Conservation (phyloP, 2,888 invertebrate genomes). For the Eulithis testata region DNA sequence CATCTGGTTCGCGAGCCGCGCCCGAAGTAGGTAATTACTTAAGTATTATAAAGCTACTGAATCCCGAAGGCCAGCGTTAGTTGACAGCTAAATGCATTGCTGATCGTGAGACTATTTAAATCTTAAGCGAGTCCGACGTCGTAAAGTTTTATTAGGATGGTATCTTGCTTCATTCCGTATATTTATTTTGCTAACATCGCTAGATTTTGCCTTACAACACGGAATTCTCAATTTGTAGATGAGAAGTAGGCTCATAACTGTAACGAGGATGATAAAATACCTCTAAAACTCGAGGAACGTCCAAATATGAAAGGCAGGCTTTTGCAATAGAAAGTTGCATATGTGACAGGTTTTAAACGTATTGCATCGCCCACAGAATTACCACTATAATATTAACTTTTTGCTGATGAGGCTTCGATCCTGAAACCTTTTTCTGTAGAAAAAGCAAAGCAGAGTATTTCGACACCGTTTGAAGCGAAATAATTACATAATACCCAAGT, state of each 20-base stretch:
- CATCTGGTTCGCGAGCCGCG: slow-evolving; percentile 69
- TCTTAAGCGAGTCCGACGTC: slow-evolving; percentile 19
- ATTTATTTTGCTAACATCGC: slow-evolving; percentile 13
- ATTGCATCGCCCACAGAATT: neutral
- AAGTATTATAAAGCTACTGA: slow-evolving; percentile 74
- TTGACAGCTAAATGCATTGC: slow-evolving; percentile 53
- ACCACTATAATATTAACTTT: neutral
- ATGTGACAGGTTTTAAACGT: too few species aligned
- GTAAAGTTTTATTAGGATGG: slow-evolving; percentile 21
- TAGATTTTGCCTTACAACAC: neutral
- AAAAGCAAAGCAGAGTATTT: slow-evolving; percentile 51
- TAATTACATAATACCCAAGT: slow-evolving; percentile 63
- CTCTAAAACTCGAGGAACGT: too few species aligned
- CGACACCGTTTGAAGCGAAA: slow-evolving; percentile 52
- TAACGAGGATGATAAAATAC: neutral
- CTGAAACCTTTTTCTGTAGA: slow-evolving; percentile 40
- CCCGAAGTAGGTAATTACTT: slow-evolving; percentile 60
- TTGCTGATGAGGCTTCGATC: neutral
- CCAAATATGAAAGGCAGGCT: too few species aligned
- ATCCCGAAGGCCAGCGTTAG: slow-evolving; percentile 60
- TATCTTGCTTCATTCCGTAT: slow-evolving; percentile 13
- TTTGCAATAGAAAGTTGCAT: too few species aligned
- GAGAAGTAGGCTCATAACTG: neutral
- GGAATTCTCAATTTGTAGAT: neutral
- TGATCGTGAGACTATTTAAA: slow-evolving; percentile 58